Percentiles rank a stretch among this genome's conserved stretches.
Evolutionary conservation across 2,888 invertebrate species (phyloP).

Genomic region (Calameuta pallipes): DNA sequence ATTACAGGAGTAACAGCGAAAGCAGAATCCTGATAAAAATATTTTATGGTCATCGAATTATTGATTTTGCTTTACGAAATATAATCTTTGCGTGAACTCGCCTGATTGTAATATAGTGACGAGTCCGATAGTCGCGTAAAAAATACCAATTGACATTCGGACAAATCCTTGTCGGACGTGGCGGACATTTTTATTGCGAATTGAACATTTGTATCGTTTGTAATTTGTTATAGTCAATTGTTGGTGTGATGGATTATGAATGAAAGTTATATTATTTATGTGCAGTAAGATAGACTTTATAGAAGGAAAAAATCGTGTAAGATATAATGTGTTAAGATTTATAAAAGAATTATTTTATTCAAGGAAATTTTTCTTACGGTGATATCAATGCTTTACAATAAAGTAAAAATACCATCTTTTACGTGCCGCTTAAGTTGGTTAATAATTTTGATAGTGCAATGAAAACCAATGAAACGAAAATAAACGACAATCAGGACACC

Average conservation of each 20-base stretch:
- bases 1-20: conserved; percentile 20
- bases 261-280: background rate
- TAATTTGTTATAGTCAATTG: background rate
- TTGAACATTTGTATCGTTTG: background rate
- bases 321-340: conserved; percentile 22
- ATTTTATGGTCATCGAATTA: conserved; percentile 2
- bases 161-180: background rate
- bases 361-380: conserved; percentile 14
- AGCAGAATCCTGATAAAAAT: conserved; percentile 12
- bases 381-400: conserved; percentile 24
- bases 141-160: conserved; percentile 18
- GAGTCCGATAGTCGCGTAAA: conserved; percentile 15
- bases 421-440: conserved; percentile 19
- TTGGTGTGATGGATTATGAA: background rate
- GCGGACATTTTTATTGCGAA: background rate
- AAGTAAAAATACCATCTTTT: conserved; percentile 29
- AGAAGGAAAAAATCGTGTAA: background rate
- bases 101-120: conserved; percentile 16
- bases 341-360: conserved; percentile 37
- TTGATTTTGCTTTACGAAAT: background rate
- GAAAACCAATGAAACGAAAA: background rate
- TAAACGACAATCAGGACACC: background rate
- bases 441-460: conserved; percentile 8
- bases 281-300: background rate
- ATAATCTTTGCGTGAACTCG: background rate